phyloP scores from a whole-genome alignment of 2,113 vertebrate genomes.

The human region DNA sequence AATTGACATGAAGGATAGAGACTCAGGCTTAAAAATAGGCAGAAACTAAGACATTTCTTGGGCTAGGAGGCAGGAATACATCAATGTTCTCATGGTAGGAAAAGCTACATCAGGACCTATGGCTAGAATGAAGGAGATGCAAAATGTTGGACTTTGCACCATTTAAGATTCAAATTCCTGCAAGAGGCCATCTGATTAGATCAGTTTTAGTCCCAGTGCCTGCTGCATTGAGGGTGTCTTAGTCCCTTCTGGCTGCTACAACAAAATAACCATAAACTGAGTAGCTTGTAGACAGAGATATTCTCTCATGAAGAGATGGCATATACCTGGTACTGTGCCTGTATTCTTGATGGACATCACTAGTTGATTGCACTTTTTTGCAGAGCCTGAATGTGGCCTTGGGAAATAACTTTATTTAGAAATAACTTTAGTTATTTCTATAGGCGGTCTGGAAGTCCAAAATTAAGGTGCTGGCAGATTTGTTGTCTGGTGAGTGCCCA shows the following conservation, averaged over 20 bases:
- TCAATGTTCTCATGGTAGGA: neutral
- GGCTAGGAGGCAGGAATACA: neutral
- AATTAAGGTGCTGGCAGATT: no score
- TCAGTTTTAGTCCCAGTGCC: neutral
- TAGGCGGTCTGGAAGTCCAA: neutral
- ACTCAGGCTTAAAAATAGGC: neutral
- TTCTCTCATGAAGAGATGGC: neutral
- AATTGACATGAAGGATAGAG: neutral
- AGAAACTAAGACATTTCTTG: neutral
- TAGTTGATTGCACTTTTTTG: neutral
- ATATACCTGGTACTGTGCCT: neutral
- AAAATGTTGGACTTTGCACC: neutral
- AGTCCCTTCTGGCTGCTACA: neutral
- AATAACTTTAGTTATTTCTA: neutral
- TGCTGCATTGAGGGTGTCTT: neutral
- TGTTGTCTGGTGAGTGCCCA: neutral
- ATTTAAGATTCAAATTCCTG: neutral
- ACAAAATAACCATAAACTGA: neutral
- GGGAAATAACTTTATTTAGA: neutral
- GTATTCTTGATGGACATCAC: neutral
- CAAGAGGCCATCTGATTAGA: neutral
- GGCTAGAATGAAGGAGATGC: neutral
- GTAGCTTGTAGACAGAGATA: neutral
- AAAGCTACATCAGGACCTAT: neutral
- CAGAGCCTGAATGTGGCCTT: neutral